These are phyloP conservation scores for Drosophila miranda DNA, from an alignment of 1,140 invertebrate species.

Conservation along the genomic window DNA sequence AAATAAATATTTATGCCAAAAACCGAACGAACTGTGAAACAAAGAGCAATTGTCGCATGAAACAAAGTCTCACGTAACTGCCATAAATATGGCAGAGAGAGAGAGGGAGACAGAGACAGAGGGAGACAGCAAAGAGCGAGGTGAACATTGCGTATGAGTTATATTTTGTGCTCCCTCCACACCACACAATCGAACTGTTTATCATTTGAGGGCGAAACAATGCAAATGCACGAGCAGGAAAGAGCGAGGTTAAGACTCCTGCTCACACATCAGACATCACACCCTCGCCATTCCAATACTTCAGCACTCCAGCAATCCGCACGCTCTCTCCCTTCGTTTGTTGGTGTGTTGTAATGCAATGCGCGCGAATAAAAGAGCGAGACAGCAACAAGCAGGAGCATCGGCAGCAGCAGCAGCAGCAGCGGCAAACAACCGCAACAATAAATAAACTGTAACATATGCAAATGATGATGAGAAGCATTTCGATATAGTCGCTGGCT, in stretches of 20 bases:
- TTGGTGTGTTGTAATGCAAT: constrained; percentile 61
- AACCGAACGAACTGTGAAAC: constrained; percentile 56
- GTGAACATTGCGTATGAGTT: constrained; percentile 78
- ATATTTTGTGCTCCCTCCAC: constrained; percentile 39
- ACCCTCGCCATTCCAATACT: neutral
- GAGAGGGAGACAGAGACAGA: constrained; percentile 19
- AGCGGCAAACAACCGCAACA: constrained; percentile 55
- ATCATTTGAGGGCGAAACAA: too few species aligned
- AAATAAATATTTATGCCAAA: constrained; percentile 48
- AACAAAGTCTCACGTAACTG: constrained; percentile 78
- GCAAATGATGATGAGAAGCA: constrained; percentile 78
- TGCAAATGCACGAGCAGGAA: constrained; percentile 6
- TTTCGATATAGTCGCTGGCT: constrained; percentile 43
- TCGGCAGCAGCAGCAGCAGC: constrained; percentile 3
- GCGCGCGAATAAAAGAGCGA: constrained; percentile 44
- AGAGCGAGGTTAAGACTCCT: constrained; percentile 68
- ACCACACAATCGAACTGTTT: too few species aligned
- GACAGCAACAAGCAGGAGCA: constrained; percentile 6
- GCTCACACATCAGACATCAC: constrained; percentile 2
- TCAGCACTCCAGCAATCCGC: neutral
- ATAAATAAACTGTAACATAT: constrained; percentile 80
- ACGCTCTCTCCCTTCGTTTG: neutral
- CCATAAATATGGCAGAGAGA: constrained; percentile 66
- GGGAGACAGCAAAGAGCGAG: constrained; percentile 43
- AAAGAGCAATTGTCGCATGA: constrained; percentile 79